Evolutionary conservation across 2,797 vertebrate genomes (phyloP), one percentile per base, ranked within the genome.

Genomic region (Lycodopsis pacificus): DNA sequence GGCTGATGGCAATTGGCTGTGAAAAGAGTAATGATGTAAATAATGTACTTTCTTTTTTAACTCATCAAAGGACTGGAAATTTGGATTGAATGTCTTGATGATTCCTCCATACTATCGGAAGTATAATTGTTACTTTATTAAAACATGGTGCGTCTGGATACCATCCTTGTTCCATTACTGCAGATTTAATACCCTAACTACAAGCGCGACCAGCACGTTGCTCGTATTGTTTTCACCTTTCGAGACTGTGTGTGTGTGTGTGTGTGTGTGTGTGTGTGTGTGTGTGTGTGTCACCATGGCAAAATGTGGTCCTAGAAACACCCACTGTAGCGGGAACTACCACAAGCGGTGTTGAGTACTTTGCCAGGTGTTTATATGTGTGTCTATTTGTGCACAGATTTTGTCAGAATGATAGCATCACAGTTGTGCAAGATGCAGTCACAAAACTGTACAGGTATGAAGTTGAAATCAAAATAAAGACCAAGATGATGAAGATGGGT

Each of bases 1-100:
- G 56, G 48, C 53, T 79, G 59, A 80, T 76, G 71, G 58, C 64
- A 77, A 65, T 79, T 81, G 84, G 62, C 71, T 82, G 64, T 81
- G 68, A 81, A 69, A 81, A 81, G 61, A 73, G 46, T 70, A 48
- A 71, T 11, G 4, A 76, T 73, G 66, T 66, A 80, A 86, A 81
- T 72, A 42, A 65, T 73, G 30, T 46, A 54, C 63, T 72, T 17
- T 64, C 20, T 38, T 78, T 79, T 83, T 68, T 7, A 49, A 59
- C 61, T 79, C 25, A 61, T 72, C 38, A 69, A 73, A 83, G 32
- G 13, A 65, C 25, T 32, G 30, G 54, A 82, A 49, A 69, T 81
- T 30, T 69, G 22, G 15, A 75, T 49, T 27, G 27, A 67, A 62
- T 27, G 5, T 44, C 8, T 76, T 54, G 7, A 65, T 69, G 38